Percentiles rank a stretch among this genome's conserved stretches.
Conservation (phyloP, 2,888 invertebrate species). For the Leptopilina drosophilae region DNA sequence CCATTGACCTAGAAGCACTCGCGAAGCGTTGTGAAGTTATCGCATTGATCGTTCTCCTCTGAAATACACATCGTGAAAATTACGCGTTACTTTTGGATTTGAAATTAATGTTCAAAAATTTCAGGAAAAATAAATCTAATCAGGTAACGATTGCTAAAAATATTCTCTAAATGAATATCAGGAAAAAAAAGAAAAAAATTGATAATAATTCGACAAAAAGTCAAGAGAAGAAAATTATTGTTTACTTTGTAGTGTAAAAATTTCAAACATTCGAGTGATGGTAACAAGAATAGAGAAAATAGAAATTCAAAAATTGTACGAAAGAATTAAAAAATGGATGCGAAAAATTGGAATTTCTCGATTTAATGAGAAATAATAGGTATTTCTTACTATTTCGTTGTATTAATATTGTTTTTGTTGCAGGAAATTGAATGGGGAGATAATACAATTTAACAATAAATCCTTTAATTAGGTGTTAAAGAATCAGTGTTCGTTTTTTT, state of each 20-base stretch:
- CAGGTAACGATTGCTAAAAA: background rate
- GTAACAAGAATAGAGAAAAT: too few species aligned
- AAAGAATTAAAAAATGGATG: too few species aligned
- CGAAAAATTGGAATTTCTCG: too few species aligned
- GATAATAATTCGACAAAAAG: background rate
- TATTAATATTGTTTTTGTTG: background rate
- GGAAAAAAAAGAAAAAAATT: constrained; percentile 11
- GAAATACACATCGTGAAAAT: constrained; percentile 22
- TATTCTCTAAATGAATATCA: constrained; percentile 1
- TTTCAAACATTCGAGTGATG: too few species aligned
- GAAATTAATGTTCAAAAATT: constrained; percentile 19
- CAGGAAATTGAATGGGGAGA: background rate
- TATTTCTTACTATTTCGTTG: background rate
- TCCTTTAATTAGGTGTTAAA: background rate
- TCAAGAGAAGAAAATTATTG: background rate
- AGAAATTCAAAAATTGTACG: too few species aligned
- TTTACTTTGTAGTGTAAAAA: background rate
- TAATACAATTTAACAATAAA: background rate
- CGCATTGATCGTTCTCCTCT: constrained; percentile 31
- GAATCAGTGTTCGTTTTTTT: background rate
- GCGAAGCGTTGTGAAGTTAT: constrained; percentile 24
- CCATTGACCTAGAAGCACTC: constrained; percentile 50
- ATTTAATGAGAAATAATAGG: too few species aligned
- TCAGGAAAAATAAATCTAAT: constrained; percentile 14
- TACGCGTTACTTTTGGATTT: constrained; percentile 18